Percentiles rank a stretch among this genome's conserved stretches.
Evolutionary conservation across 1,140 invertebrate genomes (phyloP).

Genomic region (Metopolophium dirhodum): DNA sequence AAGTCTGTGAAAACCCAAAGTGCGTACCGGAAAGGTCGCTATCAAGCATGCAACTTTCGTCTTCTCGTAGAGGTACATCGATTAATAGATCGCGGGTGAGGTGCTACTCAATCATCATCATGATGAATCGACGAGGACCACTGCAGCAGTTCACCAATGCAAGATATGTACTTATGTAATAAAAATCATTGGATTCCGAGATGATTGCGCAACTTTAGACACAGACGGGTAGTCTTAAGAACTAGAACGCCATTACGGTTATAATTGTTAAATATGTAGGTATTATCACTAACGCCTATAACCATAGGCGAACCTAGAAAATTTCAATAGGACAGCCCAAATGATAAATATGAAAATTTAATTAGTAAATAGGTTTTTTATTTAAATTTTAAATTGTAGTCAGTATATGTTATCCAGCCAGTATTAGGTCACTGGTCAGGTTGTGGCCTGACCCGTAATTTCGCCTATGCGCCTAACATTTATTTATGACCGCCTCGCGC

Average conservation of each 20-base stretch:
- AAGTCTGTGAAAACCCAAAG: neutral
- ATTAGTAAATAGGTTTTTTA: too few species aligned
- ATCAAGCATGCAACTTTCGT: neutral
- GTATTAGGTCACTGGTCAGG: too few species aligned
- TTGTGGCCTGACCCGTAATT: too few species aligned
- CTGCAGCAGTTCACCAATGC: neutral
- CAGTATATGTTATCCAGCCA: too few species aligned
- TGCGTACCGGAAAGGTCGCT: neutral
- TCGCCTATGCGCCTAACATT: neutral
- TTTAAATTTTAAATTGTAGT: too few species aligned
- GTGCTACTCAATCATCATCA: too few species aligned
- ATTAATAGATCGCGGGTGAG: too few species aligned
- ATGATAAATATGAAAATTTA: too few species aligned
- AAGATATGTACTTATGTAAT: neutral
- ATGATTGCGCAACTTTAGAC: neutral
- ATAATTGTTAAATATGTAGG: neutral
- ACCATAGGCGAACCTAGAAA: too few species aligned
- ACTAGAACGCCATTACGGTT: neutral
- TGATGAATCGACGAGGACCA: too few species aligned
- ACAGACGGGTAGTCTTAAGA: neutral
- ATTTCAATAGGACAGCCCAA: too few species aligned
- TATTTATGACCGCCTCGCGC: neutral
- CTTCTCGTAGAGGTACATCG: neutral
- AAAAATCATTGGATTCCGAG: neutral
- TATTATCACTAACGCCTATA: neutral